Percentiles rank a stretch among this genome's conserved stretches.
phyloP scores from a whole-genome alignment of 1,140 invertebrate genomes.

The Apis dorsata region DNA sequence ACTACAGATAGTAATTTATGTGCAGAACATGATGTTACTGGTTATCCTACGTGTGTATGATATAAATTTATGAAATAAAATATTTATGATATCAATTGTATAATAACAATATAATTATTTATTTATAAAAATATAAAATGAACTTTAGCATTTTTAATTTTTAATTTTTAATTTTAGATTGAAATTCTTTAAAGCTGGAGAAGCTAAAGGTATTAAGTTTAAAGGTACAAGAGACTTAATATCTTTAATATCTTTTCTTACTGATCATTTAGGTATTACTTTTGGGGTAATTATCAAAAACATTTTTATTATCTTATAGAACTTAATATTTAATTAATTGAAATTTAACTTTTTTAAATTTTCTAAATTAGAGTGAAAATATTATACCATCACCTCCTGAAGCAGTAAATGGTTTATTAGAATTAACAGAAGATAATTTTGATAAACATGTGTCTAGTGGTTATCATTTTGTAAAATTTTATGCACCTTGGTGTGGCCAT shows the following conservation, averaged over 20 bases:
- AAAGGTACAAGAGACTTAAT: conserved; percentile 86
- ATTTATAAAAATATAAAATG: conserved; percentile 27
- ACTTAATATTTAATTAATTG: conserved; percentile 15
- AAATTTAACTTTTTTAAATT: background rate
- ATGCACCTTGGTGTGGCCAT: conserved; percentile 92
- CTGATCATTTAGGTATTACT: conserved; percentile 83
- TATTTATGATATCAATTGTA: background rate
- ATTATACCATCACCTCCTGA: conserved; percentile 71
- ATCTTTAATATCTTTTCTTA: conserved; percentile 87
- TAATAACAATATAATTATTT: background rate
- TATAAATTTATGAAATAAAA: background rate
- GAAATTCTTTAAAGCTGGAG: conserved; percentile 87
- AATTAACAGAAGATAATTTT: conserved; percentile 88
- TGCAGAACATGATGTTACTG: conserved; percentile 87
- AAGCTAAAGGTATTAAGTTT: conserved; percentile 83
- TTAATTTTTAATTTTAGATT: conserved; percentile 77
- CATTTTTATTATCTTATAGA: conserved; percentile 10
- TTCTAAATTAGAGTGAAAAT: conserved; percentile 66
- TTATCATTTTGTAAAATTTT: conserved; percentile 91
- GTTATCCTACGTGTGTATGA: conserved; percentile 83
- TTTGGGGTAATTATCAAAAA: conserved; percentile 66
- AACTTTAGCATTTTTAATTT: background rate
- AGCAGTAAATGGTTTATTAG: conserved; percentile 81
- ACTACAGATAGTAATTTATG: conserved; percentile 86
- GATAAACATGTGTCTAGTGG: conserved; percentile 83